These are phyloP conservation scores for Hylaeus anthracinus DNA, from an alignment of 1,140 invertebrate species.

Conservation along the genomic window DNA sequence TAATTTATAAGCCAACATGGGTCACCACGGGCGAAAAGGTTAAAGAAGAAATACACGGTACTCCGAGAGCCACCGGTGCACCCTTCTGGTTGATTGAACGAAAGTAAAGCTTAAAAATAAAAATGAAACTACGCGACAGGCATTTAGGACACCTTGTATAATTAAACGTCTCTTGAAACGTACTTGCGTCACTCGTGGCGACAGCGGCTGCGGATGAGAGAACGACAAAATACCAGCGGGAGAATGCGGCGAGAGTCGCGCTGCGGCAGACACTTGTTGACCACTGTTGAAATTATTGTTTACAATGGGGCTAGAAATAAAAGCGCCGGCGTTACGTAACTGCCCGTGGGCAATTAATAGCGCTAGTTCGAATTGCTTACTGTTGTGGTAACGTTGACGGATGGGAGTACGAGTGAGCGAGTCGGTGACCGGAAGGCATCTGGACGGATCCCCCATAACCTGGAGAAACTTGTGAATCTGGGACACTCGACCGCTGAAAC, in stretches of 20 bases:
- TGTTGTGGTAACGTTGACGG: slow-evolving; percentile 78
- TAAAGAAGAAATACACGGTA: background rate
- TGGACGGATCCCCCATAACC: slow-evolving; percentile 82
- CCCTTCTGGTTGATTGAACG: background rate
- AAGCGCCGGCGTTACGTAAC: background rate
- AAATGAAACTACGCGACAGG: slow-evolving; percentile 34
- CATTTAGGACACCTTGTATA: slow-evolving; percentile 43
- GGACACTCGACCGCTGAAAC: slow-evolving; percentile 84
- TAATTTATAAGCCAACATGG: too few relatives aligned
- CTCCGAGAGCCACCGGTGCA: background rate
- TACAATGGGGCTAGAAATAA: slow-evolving; percentile 72
- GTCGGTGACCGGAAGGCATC: slow-evolving; percentile 78
- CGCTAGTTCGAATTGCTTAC: slow-evolving; percentile 62
- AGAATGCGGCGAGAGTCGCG: slow-evolving; percentile 78
- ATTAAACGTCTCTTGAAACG: slow-evolving; percentile 53
- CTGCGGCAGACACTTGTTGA: slow-evolving; percentile 76
- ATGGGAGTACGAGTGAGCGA: slow-evolving; percentile 79
- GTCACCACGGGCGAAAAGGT: too few relatives aligned
- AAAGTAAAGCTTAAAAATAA: slow-evolving; percentile 40
- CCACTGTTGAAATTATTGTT: slow-evolving; percentile 79
- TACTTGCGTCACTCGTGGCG: slow-evolving; percentile 78
- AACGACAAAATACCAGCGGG: slow-evolving; percentile 76
- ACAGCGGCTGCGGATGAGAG: slow-evolving; percentile 78
- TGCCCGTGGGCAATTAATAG: background rate
- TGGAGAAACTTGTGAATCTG: slow-evolving; percentile 88